phyloP scores from a whole-genome alignment of 2,797 vertebrate species.

The Aeoliscus strigatus region DNA sequence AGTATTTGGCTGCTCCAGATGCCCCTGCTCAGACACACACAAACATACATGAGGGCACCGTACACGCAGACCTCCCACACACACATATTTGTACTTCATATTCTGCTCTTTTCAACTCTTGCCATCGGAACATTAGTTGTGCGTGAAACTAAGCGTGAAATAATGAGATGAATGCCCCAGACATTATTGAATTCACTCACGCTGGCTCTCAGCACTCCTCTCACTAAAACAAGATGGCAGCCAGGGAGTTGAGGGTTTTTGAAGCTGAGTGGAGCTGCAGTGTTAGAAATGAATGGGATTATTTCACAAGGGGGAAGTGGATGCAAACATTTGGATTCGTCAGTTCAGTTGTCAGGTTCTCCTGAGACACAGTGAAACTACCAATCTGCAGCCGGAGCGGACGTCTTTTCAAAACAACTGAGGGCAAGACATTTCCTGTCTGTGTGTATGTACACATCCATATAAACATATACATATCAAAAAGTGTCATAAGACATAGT shows the following conservation, averaged over 20 bases:
- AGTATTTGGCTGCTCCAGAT: constrained; percentile 72
- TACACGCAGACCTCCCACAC: constrained; percentile 53
- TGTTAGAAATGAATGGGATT: constrained; percentile 44
- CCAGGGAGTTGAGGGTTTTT: constrained; percentile 26
- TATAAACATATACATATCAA: too few relatives aligned
- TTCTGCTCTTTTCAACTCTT: constrained; percentile 58
- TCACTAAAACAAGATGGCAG: constrained; percentile 50
- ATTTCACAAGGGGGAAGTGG: constrained; percentile 51
- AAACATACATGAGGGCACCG: constrained; percentile 24
- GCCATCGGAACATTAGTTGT: constrained; percentile 61
- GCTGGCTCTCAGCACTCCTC: constrained; percentile 14
- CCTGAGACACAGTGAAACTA: too few relatives aligned
- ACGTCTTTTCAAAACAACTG: too few relatives aligned
- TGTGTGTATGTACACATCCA: too few relatives aligned
- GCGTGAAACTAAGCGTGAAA: constrained; percentile 71
- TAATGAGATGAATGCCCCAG: constrained; percentile 58
- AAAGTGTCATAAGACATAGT: too few relatives aligned
- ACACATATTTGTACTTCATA: constrained; percentile 62
- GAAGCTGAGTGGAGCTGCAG: constrained; percentile 20
- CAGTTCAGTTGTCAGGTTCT: constrained; percentile 33
- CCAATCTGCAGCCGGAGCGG: too few relatives aligned
- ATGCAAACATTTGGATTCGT: constrained; percentile 60
- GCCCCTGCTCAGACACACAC: constrained; percentile 36
- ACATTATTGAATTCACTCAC: constrained; percentile 50
- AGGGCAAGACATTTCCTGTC: too few relatives aligned